Evolutionary conservation across 2,888 invertebrate species (phyloP), one percentile per base, ranked within the genome.

Genomic region (Eupithecia inturbata): DNA sequence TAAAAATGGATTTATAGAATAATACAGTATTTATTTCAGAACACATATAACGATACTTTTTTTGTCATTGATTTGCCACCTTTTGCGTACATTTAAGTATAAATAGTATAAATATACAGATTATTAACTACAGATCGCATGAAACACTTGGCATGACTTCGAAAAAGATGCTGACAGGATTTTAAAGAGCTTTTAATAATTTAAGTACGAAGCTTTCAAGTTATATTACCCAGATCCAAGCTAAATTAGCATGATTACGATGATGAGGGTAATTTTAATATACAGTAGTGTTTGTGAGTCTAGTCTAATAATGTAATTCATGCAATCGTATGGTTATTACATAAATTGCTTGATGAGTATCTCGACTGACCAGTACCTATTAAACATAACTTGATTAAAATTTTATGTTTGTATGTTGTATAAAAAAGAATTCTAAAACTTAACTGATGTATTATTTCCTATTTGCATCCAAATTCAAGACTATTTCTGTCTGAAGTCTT

Each of bases 171-270:
- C 26, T 4, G 14, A 26, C 10, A 53, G 49, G 12, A 10, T 53
- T 53, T 12, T 16, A 60, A 60, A 28, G 31, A 62, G 62, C 62
- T 62, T 62, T 62, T 62, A 62, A 31, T 62, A 62, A 28, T 16
- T 62, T 62, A 0, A 62, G 19, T 31, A 31, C n/a, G 31, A 19
- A 31, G 28, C 62, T 31, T 31, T 28, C 62, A 62, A 62, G 60
- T 49, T 28, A 28, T 28, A 28, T 16, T 31, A 31, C 19, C 28
- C 16, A 62, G 62, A 28, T 62, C 19, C 9, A 19, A 62, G 62
- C 31, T 31, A 62, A 62, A 31, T 31, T 62, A 9, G 62, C 62
- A 62, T 62, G 31, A 62, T 62, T 31, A 31, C 9, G 26, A 19
- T 7, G 9, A 62, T 62, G 28, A 62, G 28, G 31, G 62, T 31